Percentiles rank a stretch among this genome's conserved stretches.
Evolutionary conservation across 1,140 invertebrate species (phyloP).

Genomic region (Parapsyche elsis): DNA sequence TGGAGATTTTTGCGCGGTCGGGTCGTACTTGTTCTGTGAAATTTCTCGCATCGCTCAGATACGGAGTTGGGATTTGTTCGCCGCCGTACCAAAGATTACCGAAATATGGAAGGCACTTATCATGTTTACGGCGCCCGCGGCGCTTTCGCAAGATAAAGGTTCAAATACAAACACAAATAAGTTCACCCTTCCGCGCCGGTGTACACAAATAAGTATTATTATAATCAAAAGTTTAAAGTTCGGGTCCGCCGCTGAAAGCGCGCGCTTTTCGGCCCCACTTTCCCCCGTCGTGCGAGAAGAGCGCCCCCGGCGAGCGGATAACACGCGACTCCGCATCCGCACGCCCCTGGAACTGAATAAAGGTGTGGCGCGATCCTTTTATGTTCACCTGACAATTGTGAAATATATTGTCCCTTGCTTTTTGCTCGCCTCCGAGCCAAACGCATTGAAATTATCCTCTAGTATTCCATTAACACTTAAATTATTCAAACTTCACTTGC

Average conservation of each 20-base stretch:
- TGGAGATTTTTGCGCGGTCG: not conserved
- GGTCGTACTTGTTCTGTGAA: not conserved
- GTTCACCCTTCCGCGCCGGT: slow-evolving; percentile 35
- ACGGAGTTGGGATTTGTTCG: slow-evolving; percentile 31
- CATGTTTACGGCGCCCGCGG: slow-evolving; percentile 37
- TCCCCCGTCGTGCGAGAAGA: not conserved
- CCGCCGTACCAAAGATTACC: slow-evolving; percentile 30
- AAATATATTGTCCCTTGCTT: slow-evolving; percentile 40
- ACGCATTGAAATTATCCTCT: too few species aligned
- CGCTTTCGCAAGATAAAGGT: slow-evolving; percentile 43
- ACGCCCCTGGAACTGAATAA: slow-evolving; percentile 35
- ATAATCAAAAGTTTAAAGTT: slow-evolving; percentile 48
- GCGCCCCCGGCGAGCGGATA: slow-evolving; percentile 7
- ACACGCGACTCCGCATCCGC: not conserved
- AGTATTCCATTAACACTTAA: not conserved
- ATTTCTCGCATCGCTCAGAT: slow-evolving; percentile 8
- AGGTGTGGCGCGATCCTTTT: slow-evolving; percentile 43
- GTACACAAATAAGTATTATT: slow-evolving; percentile 49
- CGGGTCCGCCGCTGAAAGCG: not conserved
- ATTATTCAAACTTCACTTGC: too few species aligned
- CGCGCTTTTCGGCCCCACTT: not conserved
- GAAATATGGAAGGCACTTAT: slow-evolving; percentile 46
- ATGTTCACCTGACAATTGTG: slow-evolving; percentile 47
- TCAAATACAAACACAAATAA: slow-evolving; percentile 42
- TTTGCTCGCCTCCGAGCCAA: not conserved